These are phyloP conservation scores for Todus mexicanus DNA, from an alignment of 2,797 vertebrate genomes.

Conservation along the genomic window DNA sequence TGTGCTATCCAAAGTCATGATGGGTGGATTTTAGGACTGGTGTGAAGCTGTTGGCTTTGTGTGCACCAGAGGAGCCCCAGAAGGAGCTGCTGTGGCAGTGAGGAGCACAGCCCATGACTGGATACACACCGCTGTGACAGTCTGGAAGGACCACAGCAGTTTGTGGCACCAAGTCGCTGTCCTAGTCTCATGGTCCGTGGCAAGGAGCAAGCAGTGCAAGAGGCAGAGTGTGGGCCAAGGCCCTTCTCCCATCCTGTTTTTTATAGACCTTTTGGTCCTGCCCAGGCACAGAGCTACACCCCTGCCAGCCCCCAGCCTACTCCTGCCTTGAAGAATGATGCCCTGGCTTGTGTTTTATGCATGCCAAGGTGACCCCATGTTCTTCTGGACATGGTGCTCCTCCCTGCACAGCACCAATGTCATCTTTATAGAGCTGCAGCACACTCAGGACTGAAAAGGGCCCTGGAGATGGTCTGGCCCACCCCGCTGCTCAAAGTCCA, in stretches of 20 bases:
- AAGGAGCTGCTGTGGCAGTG: neutral
- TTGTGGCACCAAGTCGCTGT: neutral
- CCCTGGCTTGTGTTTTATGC: neutral
- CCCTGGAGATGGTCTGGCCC: neutral
- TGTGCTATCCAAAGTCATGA: rapidly evolving
- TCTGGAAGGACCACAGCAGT: neutral
- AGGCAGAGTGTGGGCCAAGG: neutral
- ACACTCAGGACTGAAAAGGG: rapidly evolving
- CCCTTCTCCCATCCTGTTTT: neutral
- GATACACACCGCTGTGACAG: neutral
- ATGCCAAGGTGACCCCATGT: neutral
- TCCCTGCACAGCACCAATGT: neutral
- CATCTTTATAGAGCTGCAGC: neutral
- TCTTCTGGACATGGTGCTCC: rapidly evolving
- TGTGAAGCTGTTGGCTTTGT: neutral
- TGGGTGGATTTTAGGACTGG: neutral
- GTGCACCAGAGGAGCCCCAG: neutral
- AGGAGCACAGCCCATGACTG: neutral
- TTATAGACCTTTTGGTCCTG: rapidly evolving
- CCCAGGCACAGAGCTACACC: neutral
- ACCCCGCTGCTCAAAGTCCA: neutral
- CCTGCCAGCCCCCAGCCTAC: neutral
- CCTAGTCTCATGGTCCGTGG: rapidly evolving
- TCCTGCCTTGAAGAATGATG: neutral
- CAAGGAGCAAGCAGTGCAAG: neutral